phyloP scores from a whole-genome alignment of 2,888 invertebrate genomes.

The Drosophila paranaensis region DNA sequence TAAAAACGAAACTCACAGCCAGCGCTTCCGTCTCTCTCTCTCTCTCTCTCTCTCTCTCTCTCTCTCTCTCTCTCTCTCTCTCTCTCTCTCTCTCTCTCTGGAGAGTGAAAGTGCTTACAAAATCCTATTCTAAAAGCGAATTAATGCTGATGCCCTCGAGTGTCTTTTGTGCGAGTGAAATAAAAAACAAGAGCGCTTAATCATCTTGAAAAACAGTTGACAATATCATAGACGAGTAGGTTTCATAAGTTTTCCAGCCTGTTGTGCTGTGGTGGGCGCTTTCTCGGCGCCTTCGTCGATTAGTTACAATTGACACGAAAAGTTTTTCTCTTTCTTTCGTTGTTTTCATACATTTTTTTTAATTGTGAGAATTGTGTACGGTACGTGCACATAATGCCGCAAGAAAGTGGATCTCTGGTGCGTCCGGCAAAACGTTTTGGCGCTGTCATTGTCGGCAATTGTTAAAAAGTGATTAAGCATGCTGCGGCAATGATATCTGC shows the following conservation, averaged over 20 bases:
- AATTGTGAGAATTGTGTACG: slow-evolving; percentile 76
- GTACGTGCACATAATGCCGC: slow-evolving; percentile 48
- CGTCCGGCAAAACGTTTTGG: slow-evolving; percentile 64
- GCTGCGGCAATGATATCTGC: slow-evolving; percentile 10
- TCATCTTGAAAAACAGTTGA: slow-evolving; percentile 77
- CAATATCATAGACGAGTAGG: slow-evolving; percentile 42
- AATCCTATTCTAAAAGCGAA: slow-evolving; percentile 67
- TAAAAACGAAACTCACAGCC: slow-evolving; percentile 41
- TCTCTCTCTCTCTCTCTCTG: slow-evolving; percentile 13
- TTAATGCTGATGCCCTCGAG: slow-evolving; percentile 53
- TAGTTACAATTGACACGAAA: slow-evolving; percentile 78
- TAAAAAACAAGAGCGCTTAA: slow-evolving; percentile 58
- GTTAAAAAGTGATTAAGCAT: slow-evolving; percentile 61
- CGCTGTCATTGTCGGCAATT: slow-evolving; percentile 76
- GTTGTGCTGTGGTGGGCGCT: slow-evolving; percentile 64
- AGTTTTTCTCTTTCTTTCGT: slow-evolving; percentile 56
- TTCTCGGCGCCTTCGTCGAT: slow-evolving; percentile 76
- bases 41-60: slow-evolving; percentile 14
- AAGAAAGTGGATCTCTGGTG: slow-evolving; percentile 64
- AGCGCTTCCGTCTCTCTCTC: slow-evolving; percentile 34
- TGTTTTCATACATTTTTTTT: slow-evolving; percentile 68
- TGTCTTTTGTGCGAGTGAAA: slow-evolving; percentile 41
- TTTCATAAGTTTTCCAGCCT: slow-evolving; percentile 67
- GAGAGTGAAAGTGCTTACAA: slow-evolving; percentile 64
- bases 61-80: slow-evolving; percentile 12